These are phyloP conservation scores for Antheraea yamamai DNA, from an alignment of 2,888 invertebrate genomes.

Conservation along the genomic window DNA sequence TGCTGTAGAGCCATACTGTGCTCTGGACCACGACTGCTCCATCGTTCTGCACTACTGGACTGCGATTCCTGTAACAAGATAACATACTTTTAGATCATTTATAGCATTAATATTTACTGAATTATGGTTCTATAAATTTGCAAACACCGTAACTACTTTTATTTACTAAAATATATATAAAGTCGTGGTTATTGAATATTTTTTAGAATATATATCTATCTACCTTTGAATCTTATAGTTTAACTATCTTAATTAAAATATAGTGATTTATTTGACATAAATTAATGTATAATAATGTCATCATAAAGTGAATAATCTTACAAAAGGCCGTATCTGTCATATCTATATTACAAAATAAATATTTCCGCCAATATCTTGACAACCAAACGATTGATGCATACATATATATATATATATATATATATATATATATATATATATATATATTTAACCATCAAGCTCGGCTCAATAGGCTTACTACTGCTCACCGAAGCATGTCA, in stretches of 20 bases:
- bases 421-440: too few species aligned
- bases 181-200: background rate
- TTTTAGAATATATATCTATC: background rate
- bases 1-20: slow-evolving; percentile 95
- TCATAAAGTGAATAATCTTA: background rate
- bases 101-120: background rate
- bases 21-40: slow-evolving; percentile 94
- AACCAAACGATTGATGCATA: background rate
- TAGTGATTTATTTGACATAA: too few species aligned
- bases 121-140: background rate
- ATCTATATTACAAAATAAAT: background rate
- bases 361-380: background rate
- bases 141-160: background rate
- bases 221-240: background rate
- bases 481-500: background rate
- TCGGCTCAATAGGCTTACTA: background rate
- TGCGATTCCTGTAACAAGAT: slow-evolving; percentile 88
- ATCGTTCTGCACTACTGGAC: slow-evolving; percentile 92
- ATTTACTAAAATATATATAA: background rate
- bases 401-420: background rate
- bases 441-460: background rate
- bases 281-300: background rate
- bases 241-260: too few species aligned
- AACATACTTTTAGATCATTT: slow-evolving; percentile 28
- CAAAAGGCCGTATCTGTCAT: background rate